Conservation (phyloP, 2,888 invertebrate genomes). For the Agrochola lychnidis region DNA sequence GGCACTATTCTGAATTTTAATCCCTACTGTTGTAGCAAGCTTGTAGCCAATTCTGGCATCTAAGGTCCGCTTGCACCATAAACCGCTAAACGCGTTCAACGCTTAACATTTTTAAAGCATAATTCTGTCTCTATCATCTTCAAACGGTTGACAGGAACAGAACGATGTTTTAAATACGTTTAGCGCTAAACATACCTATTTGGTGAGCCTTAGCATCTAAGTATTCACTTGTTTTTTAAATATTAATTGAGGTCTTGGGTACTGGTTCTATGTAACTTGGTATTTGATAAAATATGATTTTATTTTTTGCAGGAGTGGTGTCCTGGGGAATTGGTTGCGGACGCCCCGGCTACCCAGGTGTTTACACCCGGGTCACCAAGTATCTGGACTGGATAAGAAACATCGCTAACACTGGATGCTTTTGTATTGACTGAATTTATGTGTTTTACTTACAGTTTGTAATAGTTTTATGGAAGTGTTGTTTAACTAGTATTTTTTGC, state of each 20-base stretch:
- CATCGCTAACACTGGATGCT: constrained; percentile 94
- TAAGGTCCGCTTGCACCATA: no score
- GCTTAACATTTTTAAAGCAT: no score
- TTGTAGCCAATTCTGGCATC: not conserved
- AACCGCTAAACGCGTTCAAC: no score
- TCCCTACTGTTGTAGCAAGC: not conserved
- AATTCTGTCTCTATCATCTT: no score
- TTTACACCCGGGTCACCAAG: constrained; percentile 95
- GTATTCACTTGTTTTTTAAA: no score
- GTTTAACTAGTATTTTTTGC: not conserved
- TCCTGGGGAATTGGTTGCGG: constrained; percentile 98
- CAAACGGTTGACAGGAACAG: no score
- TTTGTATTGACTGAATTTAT: constrained; percentile 28
- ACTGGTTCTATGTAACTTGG: not conserved
- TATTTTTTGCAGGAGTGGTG: constrained; percentile 92
- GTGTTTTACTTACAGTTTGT: not conserved
- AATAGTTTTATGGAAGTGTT: not conserved
- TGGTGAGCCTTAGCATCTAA: no score
- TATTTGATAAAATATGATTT: not conserved
- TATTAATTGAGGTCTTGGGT: not conserved
- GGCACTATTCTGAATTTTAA: not conserved
- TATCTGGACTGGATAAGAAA: constrained; percentile 95
- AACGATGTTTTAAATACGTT: no score
- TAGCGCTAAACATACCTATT: no score
- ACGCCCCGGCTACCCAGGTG: constrained; percentile 95